phyloP scores from a whole-genome alignment of 2,113 vertebrate genomes.

The Epinephelus fuscoguttatus region DNA sequence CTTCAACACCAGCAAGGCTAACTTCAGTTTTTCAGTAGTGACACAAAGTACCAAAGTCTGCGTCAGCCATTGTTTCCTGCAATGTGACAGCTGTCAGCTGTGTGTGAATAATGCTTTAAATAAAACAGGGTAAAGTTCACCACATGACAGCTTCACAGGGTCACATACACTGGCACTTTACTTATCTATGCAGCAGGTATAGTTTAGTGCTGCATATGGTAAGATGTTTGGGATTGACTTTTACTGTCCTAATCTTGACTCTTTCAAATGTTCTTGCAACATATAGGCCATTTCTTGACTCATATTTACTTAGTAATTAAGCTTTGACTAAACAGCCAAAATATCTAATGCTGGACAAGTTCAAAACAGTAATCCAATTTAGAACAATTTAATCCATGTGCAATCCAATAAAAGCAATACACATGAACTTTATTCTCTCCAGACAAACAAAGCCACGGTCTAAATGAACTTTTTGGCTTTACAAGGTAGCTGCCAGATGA shows the following conservation, averaged over 20 bases:
- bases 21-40: neutral
- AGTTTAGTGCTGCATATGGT: neutral
- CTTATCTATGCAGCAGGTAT: neutral
- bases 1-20: neutral
- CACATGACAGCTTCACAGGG: neutral
- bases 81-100: neutral
- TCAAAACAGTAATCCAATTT: neutral
- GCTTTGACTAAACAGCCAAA: neutral
- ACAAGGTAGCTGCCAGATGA: too few species aligned
- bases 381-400: neutral
- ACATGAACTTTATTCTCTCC: neutral
- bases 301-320: neutral
- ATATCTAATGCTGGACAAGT: neutral
- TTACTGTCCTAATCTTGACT: too few species aligned
- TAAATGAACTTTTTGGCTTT: too few species aligned
- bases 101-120: neutral
- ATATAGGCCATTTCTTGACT: neutral
- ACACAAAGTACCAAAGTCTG: neutral
- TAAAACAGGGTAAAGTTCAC: neutral
- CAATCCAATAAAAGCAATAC: neutral
- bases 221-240: too few species aligned
- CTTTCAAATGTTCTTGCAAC: neutral
- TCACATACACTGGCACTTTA: neutral
- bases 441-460: neutral
- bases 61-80: neutral